These are phyloP conservation scores for Laothoe populi DNA, from an alignment of 2,888 invertebrate species.

Conservation along the genomic window DNA sequence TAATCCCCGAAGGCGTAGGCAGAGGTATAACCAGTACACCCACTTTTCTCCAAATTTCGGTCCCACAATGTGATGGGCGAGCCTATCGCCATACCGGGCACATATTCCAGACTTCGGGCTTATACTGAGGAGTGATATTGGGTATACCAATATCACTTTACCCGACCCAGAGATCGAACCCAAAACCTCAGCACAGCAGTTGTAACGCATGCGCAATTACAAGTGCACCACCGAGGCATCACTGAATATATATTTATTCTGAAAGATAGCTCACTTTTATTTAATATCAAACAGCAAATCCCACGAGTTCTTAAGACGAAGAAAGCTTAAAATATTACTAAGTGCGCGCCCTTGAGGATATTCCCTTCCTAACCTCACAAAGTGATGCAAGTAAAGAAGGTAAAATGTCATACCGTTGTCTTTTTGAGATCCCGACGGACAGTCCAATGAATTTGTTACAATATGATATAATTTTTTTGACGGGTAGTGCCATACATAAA, in stretches of 20 bases:
- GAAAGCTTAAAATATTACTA: constrained; percentile 7
- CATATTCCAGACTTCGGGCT: too few species aligned
- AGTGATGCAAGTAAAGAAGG: not conserved
- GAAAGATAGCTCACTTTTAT: not conserved
- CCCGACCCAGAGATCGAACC: too few species aligned
- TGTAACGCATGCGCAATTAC: too few species aligned
- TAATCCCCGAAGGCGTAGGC: too few species aligned
- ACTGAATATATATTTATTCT: not conserved
- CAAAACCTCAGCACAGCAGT: too few species aligned
- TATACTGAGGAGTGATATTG: too few species aligned
- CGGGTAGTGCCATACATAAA: not conserved
- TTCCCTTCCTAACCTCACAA: not conserved
- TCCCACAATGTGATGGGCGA: too few species aligned
- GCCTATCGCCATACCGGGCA: too few species aligned
- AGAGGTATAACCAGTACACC: too few species aligned
- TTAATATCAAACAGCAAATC: constrained; percentile 4
- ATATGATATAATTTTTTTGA: not conserved
- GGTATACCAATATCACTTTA: too few species aligned
- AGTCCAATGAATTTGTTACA: not conserved
- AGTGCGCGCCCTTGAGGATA: not conserved
- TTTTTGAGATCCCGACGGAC: not conserved
- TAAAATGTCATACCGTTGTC: not conserved
- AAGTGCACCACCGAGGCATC: too few species aligned
- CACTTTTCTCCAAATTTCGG: too few species aligned
- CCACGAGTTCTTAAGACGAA: not conserved